A percentile compares a stretch with the other conserved stretches of the same genome.
Evolutionary conservation across 1,140 invertebrate species (phyloP).

Genomic region (Lasioglossum baleicum): DNA sequence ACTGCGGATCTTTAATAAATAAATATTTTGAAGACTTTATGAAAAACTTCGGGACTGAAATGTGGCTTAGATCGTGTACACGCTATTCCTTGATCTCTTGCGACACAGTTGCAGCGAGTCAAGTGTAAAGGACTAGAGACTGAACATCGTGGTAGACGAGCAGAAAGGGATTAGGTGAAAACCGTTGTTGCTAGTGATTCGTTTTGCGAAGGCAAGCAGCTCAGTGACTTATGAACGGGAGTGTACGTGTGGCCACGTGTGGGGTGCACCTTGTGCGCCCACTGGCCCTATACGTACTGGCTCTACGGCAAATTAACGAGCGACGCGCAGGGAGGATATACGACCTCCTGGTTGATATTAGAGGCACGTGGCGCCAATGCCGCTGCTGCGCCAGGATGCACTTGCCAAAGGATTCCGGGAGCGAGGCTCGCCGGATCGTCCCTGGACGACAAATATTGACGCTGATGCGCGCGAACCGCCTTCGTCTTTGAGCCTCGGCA

Average conservation of each 20-base stretch:
- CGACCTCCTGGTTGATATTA: slow-evolving; percentile 46
- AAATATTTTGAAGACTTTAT: no score
- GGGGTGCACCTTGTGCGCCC: slow-evolving; percentile 52
- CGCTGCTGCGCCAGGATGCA: slow-evolving; percentile 8
- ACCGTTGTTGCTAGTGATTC: neutral
- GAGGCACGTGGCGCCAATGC: slow-evolving; percentile 51
- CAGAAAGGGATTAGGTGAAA: no score
- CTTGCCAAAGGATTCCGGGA: slow-evolving; percentile 10
- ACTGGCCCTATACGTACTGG: slow-evolving; percentile 40
- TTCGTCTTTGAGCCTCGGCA: neutral
- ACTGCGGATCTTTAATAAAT: no score
- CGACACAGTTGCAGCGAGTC: no score
- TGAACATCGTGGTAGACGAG: no score
- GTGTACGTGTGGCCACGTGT: slow-evolving; percentile 41
- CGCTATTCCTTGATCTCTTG: no score
- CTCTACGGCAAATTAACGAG: slow-evolving; percentile 58
- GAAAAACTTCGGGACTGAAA: no score
- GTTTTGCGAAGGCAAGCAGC: neutral
- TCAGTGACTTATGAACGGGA: neutral
- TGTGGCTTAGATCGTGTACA: no score
- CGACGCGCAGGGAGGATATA: slow-evolving; percentile 48
- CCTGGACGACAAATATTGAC: neutral
- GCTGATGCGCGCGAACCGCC: neutral
- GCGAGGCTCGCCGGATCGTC: slow-evolving; percentile 2
- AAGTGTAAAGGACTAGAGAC: no score